Evolutionary conservation across 2,888 invertebrate species (phyloP), one percentile per base, ranked within the genome.

Genomic region (Heterodera filipjevi): DNA sequence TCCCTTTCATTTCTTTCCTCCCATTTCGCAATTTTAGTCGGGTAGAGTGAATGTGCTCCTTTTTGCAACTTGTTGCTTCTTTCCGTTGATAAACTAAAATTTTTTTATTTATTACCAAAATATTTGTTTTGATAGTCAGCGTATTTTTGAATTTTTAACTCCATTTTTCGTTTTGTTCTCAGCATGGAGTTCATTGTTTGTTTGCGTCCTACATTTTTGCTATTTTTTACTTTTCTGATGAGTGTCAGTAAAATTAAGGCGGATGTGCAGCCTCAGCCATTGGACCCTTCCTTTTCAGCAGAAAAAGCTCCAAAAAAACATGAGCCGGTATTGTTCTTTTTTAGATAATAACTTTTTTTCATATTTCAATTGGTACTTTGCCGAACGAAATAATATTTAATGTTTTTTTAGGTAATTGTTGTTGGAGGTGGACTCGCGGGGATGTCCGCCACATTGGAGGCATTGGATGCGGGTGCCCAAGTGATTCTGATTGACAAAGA

Each of bases 401-500:
- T n/a, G n/a, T n/a, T n/a, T n/a, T n/a, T n/a, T n/a, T n/a, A 75
- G 75, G 35, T 87, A 27, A 84, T 88, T 35, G 81, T 88, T 32
- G 88, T 88, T 10, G 88, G 88, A 22, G 84, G 86, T 16, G 87
- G 87, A 32, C 73, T 79, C 14, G 78, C 77, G 6, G 76, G 75
- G 32, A 84, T 88, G 27, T 84, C 86, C 12, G 88, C 88, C 6
- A 79, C 87, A 12, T 71, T 88, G 12, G 86, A 87, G 70, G 83
- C 84, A 12, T 77, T 86, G 12, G 71, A 79, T 16, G 70, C 72
- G 3, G 87, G 85, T 3, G 83, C 84, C 8, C 66, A 77, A 68
- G 86, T 88, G 30, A 80, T 86, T 71, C 77, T 88, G 10, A 77
- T 89, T 70, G 89, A 89, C 70, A 84, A 84, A 68, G 86, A 88